These are phyloP conservation scores for Zenarchopterus dispar DNA, from an alignment of 2,797 vertebrate species.

Conservation along the genomic window DNA sequence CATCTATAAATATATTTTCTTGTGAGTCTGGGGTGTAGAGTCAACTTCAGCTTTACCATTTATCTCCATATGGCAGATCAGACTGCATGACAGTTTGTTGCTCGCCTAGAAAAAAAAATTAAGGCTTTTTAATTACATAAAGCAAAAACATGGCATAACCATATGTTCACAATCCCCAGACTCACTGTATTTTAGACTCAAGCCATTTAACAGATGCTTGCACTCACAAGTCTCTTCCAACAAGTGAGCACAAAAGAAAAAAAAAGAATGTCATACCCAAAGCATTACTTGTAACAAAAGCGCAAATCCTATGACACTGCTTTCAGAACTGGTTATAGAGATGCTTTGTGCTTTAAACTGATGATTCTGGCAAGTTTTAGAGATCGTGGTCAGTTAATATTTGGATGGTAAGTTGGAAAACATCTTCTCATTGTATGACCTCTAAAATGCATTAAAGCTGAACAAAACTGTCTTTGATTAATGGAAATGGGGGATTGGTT, in stretches of 20 bases:
- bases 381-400: too few relatives aligned
- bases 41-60: conserved; percentile 21
- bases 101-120: conserved; percentile 16
- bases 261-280: not conserved
- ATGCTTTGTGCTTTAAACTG: not conserved
- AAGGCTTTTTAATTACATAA: conserved; percentile 61
- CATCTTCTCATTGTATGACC: too few relatives aligned
- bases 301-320: not conserved
- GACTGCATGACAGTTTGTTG: conserved; percentile 39
- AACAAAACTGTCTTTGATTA: too few relatives aligned
- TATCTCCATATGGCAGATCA: conserved; percentile 46
- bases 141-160: conserved; percentile 50
- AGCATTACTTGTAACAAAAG: conserved; percentile 8
- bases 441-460: too few relatives aligned
- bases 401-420: too few relatives aligned
- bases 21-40: conserved; percentile 1
- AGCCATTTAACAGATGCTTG: conserved; percentile 56
- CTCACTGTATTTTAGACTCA: conserved; percentile 40
- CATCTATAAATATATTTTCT: not conserved
- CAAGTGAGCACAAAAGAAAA: conserved; percentile 13
- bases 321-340: not conserved
- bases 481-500: too few relatives aligned
- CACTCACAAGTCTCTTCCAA: conserved; percentile 19
- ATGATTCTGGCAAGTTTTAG: not conserved
- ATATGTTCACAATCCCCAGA: conserved; percentile 53